Evolutionary conservation across 2,888 invertebrate species (phyloP), one percentile per base, ranked within the genome.

Genomic region (Eretmocerus hayati): DNA sequence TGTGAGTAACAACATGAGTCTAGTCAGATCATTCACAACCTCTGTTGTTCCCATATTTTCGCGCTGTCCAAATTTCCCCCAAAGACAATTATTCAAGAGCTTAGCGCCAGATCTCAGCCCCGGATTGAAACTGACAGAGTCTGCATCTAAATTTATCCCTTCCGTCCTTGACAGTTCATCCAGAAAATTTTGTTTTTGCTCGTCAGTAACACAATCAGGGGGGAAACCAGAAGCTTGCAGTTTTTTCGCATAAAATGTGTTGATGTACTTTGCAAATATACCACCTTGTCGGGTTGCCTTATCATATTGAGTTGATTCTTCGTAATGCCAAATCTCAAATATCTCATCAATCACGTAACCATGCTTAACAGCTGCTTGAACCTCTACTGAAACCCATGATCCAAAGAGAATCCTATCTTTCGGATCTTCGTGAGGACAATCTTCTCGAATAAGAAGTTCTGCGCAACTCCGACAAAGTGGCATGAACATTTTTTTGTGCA

Each of bases 331-430:
- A 15, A 68, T 59, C 53, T 67, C 66, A 32, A 56, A 52, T 6
- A 66, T 55, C 37, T 65, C 53, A 0, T 60, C 4, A n/a, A 71
- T 55, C 36, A 49, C 43, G 46, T 70, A 72, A 0, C 66, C 67
- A 31, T 55, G 55, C 42, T 56, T 31, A 0, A 65, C 23, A 5
- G 69, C 70, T 48, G 60, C 62, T 23, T 56, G 23, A 0, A 72
- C 40, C 53, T 71, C 70, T n/a, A 62, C 62, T 1, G 59, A 57
- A n/a, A 67, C 62, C 67, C 63, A 71, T 5, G 67, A 65, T 3
- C 69, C 63, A 0, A 39, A 49, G 4, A 68, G 47, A 5, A 42
- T 30, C 21, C 63, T 53, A 16, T 62, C 56, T 2, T 21, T 5
- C 20, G 55, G 52, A 9, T 59, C 51, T n/a, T 42, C 52, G 48